Conservation (phyloP, 2,113 vertebrate species). For the Phyllopteryx taeniolatus region DNA sequence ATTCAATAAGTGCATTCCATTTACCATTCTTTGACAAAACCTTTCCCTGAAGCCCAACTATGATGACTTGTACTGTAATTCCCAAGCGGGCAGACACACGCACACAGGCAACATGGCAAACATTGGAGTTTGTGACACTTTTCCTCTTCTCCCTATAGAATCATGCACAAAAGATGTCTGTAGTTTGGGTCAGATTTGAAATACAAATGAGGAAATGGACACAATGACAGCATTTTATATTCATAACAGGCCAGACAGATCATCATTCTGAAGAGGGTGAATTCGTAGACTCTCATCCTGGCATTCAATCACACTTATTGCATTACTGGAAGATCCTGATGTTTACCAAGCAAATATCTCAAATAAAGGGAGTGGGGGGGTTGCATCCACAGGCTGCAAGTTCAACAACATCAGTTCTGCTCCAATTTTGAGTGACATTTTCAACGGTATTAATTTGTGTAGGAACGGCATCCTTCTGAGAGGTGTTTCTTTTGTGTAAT, state of each 20-base stretch:
- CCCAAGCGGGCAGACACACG: slow-evolving; percentile 57
- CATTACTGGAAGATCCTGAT: slow-evolving; percentile 44
- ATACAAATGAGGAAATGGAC: slow-evolving; percentile 35
- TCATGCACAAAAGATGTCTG: slow-evolving; percentile 37
- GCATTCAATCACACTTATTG: slow-evolving; percentile 40
- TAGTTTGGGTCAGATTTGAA: slow-evolving; percentile 24
- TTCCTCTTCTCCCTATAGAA: slow-evolving; percentile 46
- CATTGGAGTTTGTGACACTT: slow-evolving; percentile 51
- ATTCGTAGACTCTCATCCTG: slow-evolving; percentile 24
- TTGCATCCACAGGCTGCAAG: too few relatives aligned
- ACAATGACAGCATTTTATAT: slow-evolving; percentile 33
- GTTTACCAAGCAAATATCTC: slow-evolving; percentile 37
- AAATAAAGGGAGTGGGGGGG: not conserved
- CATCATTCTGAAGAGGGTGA: slow-evolving; percentile 8
- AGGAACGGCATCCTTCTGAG: not conserved
- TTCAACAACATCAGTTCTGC: too few relatives aligned
- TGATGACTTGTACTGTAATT: slow-evolving; percentile 61
- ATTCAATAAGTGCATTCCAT: slow-evolving; percentile 38
- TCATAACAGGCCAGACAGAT: slow-evolving; percentile 40
- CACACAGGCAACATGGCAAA: slow-evolving; percentile 47
- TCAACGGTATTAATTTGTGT: too few relatives aligned
- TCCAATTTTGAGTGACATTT: too few relatives aligned
- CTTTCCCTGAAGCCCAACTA: slow-evolving; percentile 63
- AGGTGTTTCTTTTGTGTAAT: not conserved
- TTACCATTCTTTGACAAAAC: slow-evolving; percentile 16